These are phyloP conservation scores for Marmota monax DNA, from an alignment of 2,113 vertebrate species.

Conservation along the genomic window DNA sequence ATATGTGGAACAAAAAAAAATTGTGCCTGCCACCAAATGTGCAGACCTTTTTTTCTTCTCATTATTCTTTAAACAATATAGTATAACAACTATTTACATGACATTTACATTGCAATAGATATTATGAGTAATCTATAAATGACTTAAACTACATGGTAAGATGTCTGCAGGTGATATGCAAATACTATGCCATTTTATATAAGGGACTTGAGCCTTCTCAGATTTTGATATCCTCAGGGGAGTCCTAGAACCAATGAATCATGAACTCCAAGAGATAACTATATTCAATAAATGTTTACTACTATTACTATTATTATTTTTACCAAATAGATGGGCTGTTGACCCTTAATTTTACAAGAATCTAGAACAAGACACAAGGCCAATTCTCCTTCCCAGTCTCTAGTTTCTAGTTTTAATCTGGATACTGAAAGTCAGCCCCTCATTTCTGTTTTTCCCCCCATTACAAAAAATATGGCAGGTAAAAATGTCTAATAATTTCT, in stretches of 20 bases:
- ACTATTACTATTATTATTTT: neutral
- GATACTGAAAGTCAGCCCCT: neutral
- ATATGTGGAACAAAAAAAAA: neutral
- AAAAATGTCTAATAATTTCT: neutral
- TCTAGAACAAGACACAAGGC: neutral
- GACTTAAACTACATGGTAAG: neutral
- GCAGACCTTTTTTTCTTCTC: neutral
- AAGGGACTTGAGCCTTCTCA: neutral
- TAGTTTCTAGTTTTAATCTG: neutral
- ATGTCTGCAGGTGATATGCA: neutral
- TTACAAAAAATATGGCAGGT: neutral
- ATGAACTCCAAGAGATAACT: neutral
- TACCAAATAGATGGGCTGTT: neutral
- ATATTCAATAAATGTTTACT: constrained; percentile 20
- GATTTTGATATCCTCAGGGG: neutral
- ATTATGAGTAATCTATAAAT: neutral
- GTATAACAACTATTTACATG: too few species aligned
- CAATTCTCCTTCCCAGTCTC: neutral
- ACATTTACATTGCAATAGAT: neutral
- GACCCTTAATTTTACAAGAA: neutral
- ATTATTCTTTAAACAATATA: neutral
- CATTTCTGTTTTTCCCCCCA: neutral
- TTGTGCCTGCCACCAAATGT: neutral
- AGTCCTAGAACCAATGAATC: neutral
- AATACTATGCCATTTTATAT: neutral